Base-by-base conservation (phyloP, 2,797 vertebrate genomes). In the Crocodylus rhombifer region DNA sequence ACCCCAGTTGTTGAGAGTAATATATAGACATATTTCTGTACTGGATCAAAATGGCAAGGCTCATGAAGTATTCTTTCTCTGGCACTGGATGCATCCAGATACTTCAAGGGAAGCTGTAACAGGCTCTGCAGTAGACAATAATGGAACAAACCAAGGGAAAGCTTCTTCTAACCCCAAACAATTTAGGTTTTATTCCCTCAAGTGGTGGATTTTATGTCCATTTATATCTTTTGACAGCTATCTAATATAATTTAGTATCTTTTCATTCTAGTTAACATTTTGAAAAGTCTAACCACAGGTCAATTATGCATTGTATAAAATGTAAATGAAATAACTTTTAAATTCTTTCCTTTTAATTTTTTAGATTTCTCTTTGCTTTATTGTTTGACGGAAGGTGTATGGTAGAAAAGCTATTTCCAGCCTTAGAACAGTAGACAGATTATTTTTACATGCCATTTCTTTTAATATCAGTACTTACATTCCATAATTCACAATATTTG, bases 41-140 rank as follows among this genome's bases (percentile, higher is more conserved):
- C 26, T 71, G 61, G 16, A 62, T 20, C 26, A 51, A 63, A 69
- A 23, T 36, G 17, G 30, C 23, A 16, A 69, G 20, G 11, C 3
- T 71, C 9, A 4, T 25, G 63, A 77, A 64, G 20, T 67, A 64
- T 71, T 23, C 30, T 91, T 65, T 89, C 17, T 10, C 71, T 80
- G 84, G 60, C 55, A 28, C n/a, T 75, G 30, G 20, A 8, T 60
- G 80, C 56, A 30, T 28, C 14, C 14, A 71, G 36, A 20, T 64
- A 84, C 36, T 51, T 89, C 42, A 82, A 42, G 77, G 56, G 64
- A 89, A 90, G 14, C 14, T 57, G 30, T 17, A 69, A 90, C 64
- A 86, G 80, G 18, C 26, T 20, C 36, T 3, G 5, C 60, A 57
- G 77, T 64, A 83, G 82, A 75, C 42, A 90, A 64, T 80, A 77